Evolutionary conservation across 2,113 vertebrate species (phyloP).

Genomic region (Centropus bengalensis): DNA sequence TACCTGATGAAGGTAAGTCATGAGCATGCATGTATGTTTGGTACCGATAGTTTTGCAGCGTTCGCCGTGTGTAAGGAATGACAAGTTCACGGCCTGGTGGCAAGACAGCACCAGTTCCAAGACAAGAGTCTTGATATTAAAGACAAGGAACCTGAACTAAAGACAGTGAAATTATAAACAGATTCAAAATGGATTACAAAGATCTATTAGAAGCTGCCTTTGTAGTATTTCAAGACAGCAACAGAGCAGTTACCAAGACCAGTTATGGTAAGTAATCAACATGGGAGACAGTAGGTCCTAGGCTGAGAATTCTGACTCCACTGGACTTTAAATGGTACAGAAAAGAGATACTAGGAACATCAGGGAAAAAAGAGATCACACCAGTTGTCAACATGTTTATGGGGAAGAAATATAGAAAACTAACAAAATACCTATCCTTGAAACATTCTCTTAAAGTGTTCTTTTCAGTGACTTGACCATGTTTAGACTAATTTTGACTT

Average conservation of each 20-base stretch:
- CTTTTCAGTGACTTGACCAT: background rate
- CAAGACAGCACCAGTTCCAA: background rate
- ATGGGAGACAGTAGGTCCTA: background rate
- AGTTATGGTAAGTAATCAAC: background rate
- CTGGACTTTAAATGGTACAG: background rate
- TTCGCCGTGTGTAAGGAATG: background rate
- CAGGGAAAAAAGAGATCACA: background rate
- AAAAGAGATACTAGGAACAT: background rate
- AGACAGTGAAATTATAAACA: background rate
- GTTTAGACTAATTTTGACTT: background rate
- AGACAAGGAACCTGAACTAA: background rate
- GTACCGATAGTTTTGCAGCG: background rate
- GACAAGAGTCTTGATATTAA: background rate
- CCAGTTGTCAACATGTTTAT: background rate
- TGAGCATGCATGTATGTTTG: fast-evolving
- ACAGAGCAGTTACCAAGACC: background rate
- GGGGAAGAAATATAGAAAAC: background rate
- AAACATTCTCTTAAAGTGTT: background rate
- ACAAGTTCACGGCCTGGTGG: background rate
- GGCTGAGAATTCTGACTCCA: fast-evolving
- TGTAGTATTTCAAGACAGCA: background rate
- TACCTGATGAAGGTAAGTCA: background rate
- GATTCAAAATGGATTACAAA: background rate
- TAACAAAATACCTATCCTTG: background rate
- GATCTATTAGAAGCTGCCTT: background rate